These are phyloP conservation scores for Potamilus streckersoni DNA, from an alignment of 1,140 invertebrate species.

Conservation along the genomic window DNA sequence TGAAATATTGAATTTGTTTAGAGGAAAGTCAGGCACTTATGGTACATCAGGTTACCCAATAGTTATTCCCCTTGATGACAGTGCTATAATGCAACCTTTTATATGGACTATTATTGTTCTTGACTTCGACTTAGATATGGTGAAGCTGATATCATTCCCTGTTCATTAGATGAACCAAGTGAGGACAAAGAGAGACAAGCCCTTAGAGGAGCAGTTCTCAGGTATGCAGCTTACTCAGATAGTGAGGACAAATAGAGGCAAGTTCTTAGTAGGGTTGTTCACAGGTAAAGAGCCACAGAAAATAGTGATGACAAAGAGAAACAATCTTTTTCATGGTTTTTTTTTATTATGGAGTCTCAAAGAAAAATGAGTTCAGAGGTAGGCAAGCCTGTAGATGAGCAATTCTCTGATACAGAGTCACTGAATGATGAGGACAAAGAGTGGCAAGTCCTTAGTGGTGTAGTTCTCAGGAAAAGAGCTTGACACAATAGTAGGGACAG, in stretches of 20 bases:
- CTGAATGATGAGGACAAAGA: slow-evolving; percentile 71
- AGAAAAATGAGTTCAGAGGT: slow-evolving; percentile 71
- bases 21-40: too few species aligned
- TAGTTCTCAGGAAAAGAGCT: too few species aligned
- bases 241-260: slow-evolving; percentile 73
- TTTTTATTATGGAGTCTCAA: too few species aligned
- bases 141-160: slow-evolving; percentile 63
- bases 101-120: slow-evolving; percentile 8
- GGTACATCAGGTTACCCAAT: too few species aligned
- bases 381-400: slow-evolving; percentile 73
- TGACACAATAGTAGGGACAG: too few species aligned
- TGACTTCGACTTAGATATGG: slow-evolving; percentile 49
- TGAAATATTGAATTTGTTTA: too few species aligned
- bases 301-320: slow-evolving; percentile 72
- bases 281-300: too few species aligned
- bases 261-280: slow-evolving; percentile 72
- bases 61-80: too few species aligned
- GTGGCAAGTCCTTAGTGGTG: slow-evolving; percentile 73
- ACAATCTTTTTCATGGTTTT: slow-evolving; percentile 72
- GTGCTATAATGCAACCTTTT: too few species aligned
- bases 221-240: slow-evolving; percentile 33
- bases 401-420: slow-evolving; percentile 7
- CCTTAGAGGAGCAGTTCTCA: slow-evolving; percentile 71
- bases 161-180: slow-evolving; percentile 71
- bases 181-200: slow-evolving; percentile 74